Evolutionary conservation across 2,113 vertebrate genomes (phyloP), one percentile per base, ranked within the genome.

Genomic region (Accipiter virgatus): DNA sequence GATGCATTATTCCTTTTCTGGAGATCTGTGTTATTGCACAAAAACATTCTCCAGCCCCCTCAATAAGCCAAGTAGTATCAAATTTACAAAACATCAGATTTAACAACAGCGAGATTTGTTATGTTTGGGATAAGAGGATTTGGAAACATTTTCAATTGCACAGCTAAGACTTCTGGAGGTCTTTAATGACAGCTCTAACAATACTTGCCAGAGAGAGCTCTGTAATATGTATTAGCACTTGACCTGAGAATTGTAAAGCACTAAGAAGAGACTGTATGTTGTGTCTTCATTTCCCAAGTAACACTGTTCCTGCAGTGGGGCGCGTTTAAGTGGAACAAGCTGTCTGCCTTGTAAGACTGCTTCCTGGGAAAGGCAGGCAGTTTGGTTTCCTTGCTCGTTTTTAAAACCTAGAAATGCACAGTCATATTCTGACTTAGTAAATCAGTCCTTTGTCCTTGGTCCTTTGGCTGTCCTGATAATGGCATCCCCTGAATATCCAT

Each of bases 81-180:
- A 92, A 97, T 97, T 97, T 96, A 97, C 93, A 96, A 97, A 98
- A 97, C 94, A 96, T 97, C 92, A 96, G 95, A 97, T 96, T 98
- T 98, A 96, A 97, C 95, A 97, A 98, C 96, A 98, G 81, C 11
- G 42, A 94, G 92, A 95, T 97, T 97, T 97, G 97, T 95, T 98
- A 94, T 95, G 88, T 97, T 97, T 95, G 91, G 96, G 74, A 84
- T 97, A 97, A 97, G 97, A 97, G 88, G 94, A 97, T 97, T 98
- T 97, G 94, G 93, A 98, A 97, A 95, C 84, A 93, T 97, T 98
- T 98, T 95, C 90, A 89, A 36, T 94, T 75, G 91, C 88, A 79
- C 78, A 88, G 92, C 96, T 93, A 95, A 97, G 97, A 95, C 96
- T 97, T 98, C 90, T 71, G 89, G 96, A 96, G 94, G 66, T 93